Evolutionary conservation across 2,888 invertebrate genomes (phyloP), one percentile per base, ranked within the genome.

Genomic region (Drosophila longiperda): DNA sequence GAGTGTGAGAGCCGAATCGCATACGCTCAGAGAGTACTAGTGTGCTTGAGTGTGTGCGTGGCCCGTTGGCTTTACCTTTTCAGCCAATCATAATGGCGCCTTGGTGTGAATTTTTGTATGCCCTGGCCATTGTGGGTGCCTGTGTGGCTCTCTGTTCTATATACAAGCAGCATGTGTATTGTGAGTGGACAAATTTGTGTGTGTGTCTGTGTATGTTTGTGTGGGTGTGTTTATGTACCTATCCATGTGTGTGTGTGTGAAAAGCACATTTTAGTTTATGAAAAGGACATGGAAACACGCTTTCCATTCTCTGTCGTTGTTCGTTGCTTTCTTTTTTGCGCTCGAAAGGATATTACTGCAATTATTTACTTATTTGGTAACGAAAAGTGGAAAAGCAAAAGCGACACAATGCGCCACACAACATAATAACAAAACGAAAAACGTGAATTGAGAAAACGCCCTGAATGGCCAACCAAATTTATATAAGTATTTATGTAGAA

Each of bases 71-170:
- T 69, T 73, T 76, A 81, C 82, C 79, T 82, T 85, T 91, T 91
- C 87, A 92, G 91, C 92, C 92, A 92, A 92, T 92, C 92, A 92
- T 92, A 92, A 92, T 92, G 83, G 91, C 76, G 78, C 79, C 83
- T 88, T 88, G 91, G 92, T 92, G 92, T 91, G 91, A 92, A 92
- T 92, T 90, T 90, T 90, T 91, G 83, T 88, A 73, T 81, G 76
- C 73, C 48, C 71, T 61, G 69, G 72, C 76, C 84, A 87, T 89
- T 90, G 85, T 90, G 75, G 87, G 79, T 77, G 85, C 80, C 82
- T 88, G 87, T 83, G 85, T 84, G 80, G 70, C 87, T 80, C 80
- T 83, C 78, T 77, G 76, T 76, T 80, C 81, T 79, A 75, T 77
- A 79, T 82, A 82, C 71, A 70, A 78, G 81, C 66, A 75, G 61